phyloP scores from a whole-genome alignment of 2,888 invertebrate genomes.

The Athripsodes cinereus region DNA sequence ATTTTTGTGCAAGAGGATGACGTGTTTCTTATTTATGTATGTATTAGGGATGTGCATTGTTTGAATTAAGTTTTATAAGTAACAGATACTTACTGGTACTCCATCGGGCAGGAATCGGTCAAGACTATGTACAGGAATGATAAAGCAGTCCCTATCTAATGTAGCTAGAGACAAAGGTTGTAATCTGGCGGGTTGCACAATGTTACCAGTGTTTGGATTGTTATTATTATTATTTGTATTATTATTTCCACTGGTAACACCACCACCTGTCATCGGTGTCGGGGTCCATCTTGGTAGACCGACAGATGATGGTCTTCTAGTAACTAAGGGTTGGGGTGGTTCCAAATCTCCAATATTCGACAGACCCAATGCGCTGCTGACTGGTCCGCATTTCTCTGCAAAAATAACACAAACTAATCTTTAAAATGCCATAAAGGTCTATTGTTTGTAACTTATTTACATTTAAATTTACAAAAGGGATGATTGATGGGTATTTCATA shows the following conservation, averaged over 20 bases:
- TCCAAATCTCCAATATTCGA: conserved; percentile 57
- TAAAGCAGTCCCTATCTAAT: conserved; percentile 85
- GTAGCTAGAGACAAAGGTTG: conserved; percentile 74
- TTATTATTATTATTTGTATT: conserved; percentile 27
- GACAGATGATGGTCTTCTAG: conserved; percentile 60
- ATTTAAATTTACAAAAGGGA: too few relatives aligned
- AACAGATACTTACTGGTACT: conserved; percentile 59
- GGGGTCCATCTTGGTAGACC: conserved; percentile 43
- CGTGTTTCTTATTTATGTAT: too few relatives aligned
- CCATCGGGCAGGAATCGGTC: conserved; percentile 86
- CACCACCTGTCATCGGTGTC: conserved; percentile 18
- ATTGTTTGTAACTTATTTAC: background rate
- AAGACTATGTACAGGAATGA: conserved; percentile 84
- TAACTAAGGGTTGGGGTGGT: conserved; percentile 65
- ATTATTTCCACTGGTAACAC: conserved; percentile 14
- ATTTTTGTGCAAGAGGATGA: too few relatives aligned
- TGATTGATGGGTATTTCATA: too few relatives aligned
- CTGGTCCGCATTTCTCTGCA: conserved; percentile 69
- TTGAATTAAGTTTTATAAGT: too few relatives aligned
- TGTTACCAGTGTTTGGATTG: conserved; percentile 29
- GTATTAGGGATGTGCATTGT: too few relatives aligned
- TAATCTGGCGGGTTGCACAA: conserved; percentile 39
- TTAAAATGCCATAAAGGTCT: conserved; percentile 3
- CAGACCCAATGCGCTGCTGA: conserved; percentile 52
- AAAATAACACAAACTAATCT: conserved; percentile 26